Evolutionary conservation across 1,140 invertebrate genomes (phyloP).

Genomic region (Helicoverpa armigera): DNA sequence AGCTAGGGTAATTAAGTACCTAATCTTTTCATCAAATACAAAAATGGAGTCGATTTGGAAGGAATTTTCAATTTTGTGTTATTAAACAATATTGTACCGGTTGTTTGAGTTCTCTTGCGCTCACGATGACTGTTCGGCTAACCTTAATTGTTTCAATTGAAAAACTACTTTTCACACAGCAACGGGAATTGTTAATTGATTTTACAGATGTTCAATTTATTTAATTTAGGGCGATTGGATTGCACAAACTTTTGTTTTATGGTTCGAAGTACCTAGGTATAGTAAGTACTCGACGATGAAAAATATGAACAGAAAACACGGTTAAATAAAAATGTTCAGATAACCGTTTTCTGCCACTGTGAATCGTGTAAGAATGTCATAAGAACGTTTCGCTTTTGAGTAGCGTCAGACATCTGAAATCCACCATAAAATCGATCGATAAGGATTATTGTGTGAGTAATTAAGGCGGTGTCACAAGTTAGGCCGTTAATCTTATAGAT

Average conservation of each 20-base stretch:
- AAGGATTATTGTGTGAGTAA: slow-evolving; percentile 81
- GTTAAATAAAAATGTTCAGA: background rate
- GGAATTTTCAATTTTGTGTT: background rate
- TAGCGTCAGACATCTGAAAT: slow-evolving; percentile 8
- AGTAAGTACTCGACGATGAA: too few species aligned
- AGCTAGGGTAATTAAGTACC: too few species aligned
- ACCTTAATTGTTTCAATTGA: slow-evolving; percentile 85
- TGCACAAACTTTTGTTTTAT: slow-evolving; percentile 36
- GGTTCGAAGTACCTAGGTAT: background rate
- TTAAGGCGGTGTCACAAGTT: slow-evolving; percentile 77
- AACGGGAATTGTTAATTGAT: slow-evolving; percentile 62
- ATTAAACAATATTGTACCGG: background rate
- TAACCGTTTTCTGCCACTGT: background rate
- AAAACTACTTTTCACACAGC: slow-evolving; percentile 70
- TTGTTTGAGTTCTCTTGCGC: slow-evolving; percentile 13
- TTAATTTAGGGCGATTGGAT: slow-evolving; percentile 54
- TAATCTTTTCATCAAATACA: too few species aligned
- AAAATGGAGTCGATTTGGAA: background rate
- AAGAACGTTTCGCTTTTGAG: slow-evolving; percentile 27
- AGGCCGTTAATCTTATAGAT: slow-evolving; percentile 80
- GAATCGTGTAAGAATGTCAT: slow-evolving; percentile 3
- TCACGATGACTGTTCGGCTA: slow-evolving; percentile 64
- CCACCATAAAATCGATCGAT: slow-evolving; percentile 70
- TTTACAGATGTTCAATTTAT: slow-evolving; percentile 61
- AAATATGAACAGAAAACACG: background rate